phyloP scores from a whole-genome alignment of 2,113 vertebrate species.

The Mormyrus lacerda region DNA sequence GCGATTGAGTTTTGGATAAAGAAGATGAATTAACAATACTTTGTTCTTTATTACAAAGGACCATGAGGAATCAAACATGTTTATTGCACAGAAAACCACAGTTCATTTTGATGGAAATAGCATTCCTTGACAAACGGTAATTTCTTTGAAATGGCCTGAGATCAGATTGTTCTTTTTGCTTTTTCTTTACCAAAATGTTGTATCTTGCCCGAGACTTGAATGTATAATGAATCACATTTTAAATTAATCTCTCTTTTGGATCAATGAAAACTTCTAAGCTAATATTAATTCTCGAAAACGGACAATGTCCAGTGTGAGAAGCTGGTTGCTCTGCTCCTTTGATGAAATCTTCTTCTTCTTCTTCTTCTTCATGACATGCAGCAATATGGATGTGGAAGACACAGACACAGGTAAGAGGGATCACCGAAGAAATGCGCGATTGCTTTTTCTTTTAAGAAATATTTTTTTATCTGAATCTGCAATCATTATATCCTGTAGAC shows the following conservation, averaged over 20 bases:
- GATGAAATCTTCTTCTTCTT: slow-evolving; percentile 30
- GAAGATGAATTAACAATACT: background rate
- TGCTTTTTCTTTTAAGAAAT: background rate
- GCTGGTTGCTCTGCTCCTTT: background rate
- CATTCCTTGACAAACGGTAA: background rate
- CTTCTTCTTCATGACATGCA: slow-evolving; percentile 44
- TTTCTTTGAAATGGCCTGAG: background rate
- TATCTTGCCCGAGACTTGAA: background rate
- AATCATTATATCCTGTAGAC: background rate
- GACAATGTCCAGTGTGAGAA: background rate
- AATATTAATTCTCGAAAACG: background rate
- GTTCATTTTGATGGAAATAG: background rate
- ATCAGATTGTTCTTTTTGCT: background rate
- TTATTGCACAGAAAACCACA: background rate
- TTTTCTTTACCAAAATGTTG: background rate
- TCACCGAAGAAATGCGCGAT: background rate
- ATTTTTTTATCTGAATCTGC: background rate
- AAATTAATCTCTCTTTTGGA: background rate
- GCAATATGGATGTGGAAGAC: slow-evolving; percentile 62
- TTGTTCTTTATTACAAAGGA: background rate
- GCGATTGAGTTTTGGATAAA: background rate
- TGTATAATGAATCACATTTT: background rate
- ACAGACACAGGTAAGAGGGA: slow-evolving; percentile 55
- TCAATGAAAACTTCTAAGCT: background rate
- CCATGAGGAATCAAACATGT: background rate